Evolutionary conservation across 2,888 invertebrate genomes (phyloP).

Genomic region (Calliphora vomitoria): DNA sequence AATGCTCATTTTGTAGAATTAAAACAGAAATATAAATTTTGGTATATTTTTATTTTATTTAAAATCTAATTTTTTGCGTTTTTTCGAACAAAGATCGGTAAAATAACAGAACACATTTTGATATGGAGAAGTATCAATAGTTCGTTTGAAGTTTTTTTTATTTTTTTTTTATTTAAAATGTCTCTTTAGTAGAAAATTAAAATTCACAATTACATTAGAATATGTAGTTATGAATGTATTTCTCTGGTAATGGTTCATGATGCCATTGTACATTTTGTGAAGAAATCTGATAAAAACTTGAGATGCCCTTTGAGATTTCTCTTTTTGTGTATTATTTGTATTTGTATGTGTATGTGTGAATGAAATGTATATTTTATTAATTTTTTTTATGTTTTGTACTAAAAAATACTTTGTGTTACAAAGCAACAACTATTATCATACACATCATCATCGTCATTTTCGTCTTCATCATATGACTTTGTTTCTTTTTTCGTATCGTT

Average conservation of each 20-base stretch:
- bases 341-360: not conserved
- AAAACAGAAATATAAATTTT: too few relatives aligned
- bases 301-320: conserved; percentile 63
- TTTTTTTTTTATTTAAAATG: too few relatives aligned
- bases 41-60: too few relatives aligned
- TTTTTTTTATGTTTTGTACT: not conserved
- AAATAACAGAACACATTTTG: too few relatives aligned
- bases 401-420: not conserved
- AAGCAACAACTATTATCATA: conserved; percentile 32
- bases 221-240: not conserved
- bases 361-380: not conserved
- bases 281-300: conserved; percentile 26
- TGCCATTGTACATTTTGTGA: conserved; percentile 7
- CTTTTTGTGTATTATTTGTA: not conserved
- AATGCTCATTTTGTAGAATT: too few relatives aligned
- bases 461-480: conserved; percentile 35
- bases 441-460: conserved; percentile 19
- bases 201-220: not conserved
- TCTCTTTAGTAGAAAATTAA: not conserved
- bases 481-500: conserved; percentile 26
- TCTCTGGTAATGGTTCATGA: not conserved
- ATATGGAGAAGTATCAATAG: too few relatives aligned
- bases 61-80: too few relatives aligned
- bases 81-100: too few relatives aligned
- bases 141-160: too few relatives aligned